Percentiles rank a stretch among this genome's conserved stretches.
phyloP scores from a whole-genome alignment of 1,140 invertebrate genomes.

The Drosophila sp. region DNA sequence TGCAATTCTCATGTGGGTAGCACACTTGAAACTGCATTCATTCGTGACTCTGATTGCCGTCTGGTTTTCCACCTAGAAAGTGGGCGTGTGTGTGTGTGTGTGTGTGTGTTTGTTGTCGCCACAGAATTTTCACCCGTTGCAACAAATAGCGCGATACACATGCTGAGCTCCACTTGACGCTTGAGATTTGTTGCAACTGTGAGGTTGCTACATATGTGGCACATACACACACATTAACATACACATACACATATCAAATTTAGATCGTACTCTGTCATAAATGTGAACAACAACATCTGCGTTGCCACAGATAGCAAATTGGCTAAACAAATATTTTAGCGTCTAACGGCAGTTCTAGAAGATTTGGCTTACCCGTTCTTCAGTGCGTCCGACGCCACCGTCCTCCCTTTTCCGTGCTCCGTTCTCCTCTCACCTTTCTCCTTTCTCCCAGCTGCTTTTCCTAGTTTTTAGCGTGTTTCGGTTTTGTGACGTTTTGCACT shows the following conservation, averaged over 20 bases:
- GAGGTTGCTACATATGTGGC: constrained; percentile 16
- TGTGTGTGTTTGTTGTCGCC: neutral
- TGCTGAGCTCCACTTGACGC: constrained; percentile 30
- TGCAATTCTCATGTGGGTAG: constrained; percentile 24
- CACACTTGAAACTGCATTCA: constrained; percentile 19
- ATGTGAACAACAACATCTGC: constrained; percentile 6
- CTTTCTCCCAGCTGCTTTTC: neutral
- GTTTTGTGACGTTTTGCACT: constrained; percentile 19
- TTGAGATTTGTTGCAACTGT: neutral
- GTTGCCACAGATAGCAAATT: constrained; percentile 40
- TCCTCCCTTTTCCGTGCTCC: neutral
- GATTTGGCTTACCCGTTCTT: constrained; percentile 43
- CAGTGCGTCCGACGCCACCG: neutral
- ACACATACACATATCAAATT: constrained; percentile 24
- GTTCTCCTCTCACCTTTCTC: too few species aligned
- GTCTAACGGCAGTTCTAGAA: constrained; percentile 37
- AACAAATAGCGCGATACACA: constrained; percentile 7
- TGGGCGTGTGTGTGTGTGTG: constrained; percentile 17
- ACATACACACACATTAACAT: constrained; percentile 15
- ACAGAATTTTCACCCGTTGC: constrained; percentile 30
- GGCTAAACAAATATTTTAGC: constrained; percentile 10
- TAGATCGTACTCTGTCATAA: constrained; percentile 39
- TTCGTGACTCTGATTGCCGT: constrained; percentile 13
- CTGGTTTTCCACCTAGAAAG: constrained; percentile 23
- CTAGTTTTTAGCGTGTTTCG: neutral